These are phyloP conservation scores for Eristalinus aeneus DNA, from an alignment of 2,888 invertebrate genomes.

Conservation along the genomic window DNA sequence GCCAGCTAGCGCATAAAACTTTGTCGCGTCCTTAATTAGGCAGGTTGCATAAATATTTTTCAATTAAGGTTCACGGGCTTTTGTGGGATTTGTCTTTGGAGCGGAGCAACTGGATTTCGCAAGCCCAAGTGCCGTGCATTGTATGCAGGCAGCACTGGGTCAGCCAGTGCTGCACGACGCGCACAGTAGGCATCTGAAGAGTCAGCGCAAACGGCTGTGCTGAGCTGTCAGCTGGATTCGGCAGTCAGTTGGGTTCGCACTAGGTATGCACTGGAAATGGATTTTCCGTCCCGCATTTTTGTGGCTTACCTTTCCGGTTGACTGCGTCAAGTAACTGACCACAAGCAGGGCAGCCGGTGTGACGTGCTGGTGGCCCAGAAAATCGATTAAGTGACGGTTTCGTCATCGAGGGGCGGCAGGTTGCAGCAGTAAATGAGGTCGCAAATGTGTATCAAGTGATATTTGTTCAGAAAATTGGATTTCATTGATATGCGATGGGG, in stretches of 20 bases:
- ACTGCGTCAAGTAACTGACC: constrained; percentile 6
- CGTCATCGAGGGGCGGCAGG: not conserved
- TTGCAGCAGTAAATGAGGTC: not conserved
- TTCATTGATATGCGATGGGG: not conserved
- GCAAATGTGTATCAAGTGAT: not conserved
- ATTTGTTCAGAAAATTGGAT: not conserved
- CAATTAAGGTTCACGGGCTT: not conserved
- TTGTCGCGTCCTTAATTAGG: not conserved
- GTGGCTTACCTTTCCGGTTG: constrained; percentile 9
- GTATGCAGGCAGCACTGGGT: not conserved
- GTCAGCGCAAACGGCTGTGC: not conserved
- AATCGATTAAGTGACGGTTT: not conserved
- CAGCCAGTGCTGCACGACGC: not conserved
- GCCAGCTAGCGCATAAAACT: not conserved
- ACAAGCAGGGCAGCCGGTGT: not conserved
- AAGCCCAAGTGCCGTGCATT: not conserved
- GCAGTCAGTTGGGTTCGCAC: not conserved
- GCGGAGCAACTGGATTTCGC: not conserved
- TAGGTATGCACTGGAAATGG: not conserved
- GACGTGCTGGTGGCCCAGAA: not conserved
- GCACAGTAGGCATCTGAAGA: not conserved
- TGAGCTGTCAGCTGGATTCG: not conserved
- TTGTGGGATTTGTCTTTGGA: not conserved
- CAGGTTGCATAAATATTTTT: not conserved
- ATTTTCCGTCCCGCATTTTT: constrained; percentile 13